phyloP scores from a whole-genome alignment of 2,797 vertebrate species.

The Eulemur mongoz region DNA sequence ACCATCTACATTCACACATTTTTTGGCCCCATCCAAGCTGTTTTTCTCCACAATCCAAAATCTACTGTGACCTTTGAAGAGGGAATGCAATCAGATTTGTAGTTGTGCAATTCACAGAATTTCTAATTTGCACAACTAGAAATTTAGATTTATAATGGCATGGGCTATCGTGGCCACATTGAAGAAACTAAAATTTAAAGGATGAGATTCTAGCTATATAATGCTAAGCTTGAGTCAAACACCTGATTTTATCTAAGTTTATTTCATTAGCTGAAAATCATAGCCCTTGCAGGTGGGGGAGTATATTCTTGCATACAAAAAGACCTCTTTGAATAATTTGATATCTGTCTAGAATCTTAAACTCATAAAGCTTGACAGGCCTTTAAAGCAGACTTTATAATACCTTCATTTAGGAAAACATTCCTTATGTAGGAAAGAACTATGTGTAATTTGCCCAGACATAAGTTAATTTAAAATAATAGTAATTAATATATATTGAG shows the following conservation, averaged over 20 bases:
- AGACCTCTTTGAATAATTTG: not conserved
- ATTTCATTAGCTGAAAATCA: not conserved
- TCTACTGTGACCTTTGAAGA: not conserved
- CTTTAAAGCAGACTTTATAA: not conserved
- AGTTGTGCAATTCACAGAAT: not conserved
- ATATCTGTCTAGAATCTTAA: not conserved
- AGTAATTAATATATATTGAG: not conserved
- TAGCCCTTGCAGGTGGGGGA: too few relatives aligned
- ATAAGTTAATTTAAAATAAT: not conserved
- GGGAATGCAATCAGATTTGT: not conserved
- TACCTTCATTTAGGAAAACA: not conserved
- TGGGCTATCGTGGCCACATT: not conserved
- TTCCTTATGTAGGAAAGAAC: not conserved
- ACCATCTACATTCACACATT: not conserved
- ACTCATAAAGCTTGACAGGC: not conserved
- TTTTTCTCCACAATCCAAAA: not conserved
- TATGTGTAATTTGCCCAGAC: not conserved
- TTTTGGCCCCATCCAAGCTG: not conserved
- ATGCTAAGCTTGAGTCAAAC: not conserved
- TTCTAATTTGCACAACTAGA: not conserved
- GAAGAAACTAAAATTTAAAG: not conserved
- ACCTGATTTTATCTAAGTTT: not conserved
- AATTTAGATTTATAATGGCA: conserved; percentile 1
- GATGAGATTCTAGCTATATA: not conserved
- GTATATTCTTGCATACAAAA: not conserved